These are phyloP conservation scores for Babylonia areolata DNA, from an alignment of 1,140 invertebrate species.

Conservation along the genomic window DNA sequence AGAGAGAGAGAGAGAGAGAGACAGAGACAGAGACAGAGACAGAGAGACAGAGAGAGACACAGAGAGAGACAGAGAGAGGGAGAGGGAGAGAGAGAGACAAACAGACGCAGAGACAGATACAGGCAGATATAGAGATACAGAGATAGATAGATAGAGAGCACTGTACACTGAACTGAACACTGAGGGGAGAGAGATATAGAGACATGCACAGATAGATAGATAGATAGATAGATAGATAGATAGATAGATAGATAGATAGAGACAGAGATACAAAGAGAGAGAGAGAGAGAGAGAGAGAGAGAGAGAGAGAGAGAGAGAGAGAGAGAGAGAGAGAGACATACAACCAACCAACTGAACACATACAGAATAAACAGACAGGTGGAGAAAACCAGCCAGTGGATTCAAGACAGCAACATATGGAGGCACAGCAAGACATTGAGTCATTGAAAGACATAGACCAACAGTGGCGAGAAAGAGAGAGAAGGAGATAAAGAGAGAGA, in stretches of 20 bases:
- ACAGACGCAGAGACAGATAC: background rate
- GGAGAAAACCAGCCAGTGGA: background rate
- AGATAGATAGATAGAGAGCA: no score
- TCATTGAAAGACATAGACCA: background rate
- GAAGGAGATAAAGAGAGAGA: background rate
- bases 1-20: background rate
- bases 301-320: slow-evolving; percentile 25
- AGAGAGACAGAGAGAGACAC: background rate
- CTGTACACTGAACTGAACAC: background rate
- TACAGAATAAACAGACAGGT: background rate
- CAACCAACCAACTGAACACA: no score
- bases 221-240: background rate
- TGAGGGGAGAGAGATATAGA: background rate
- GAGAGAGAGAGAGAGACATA: no score
- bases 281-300: background rate
- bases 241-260: background rate
- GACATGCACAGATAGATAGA: no score
- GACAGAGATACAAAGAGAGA: no score
- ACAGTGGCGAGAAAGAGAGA: background rate
- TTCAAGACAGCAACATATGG: background rate
- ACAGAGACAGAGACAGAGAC: background rate
- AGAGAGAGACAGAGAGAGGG: background rate
- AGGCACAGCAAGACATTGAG: background rate
- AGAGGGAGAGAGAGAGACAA: background rate
- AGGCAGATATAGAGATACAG: no score